Evolutionary conservation across 2,888 invertebrate genomes (phyloP), one percentile per base, ranked within the genome.

Genomic region (Formica aserva): DNA sequence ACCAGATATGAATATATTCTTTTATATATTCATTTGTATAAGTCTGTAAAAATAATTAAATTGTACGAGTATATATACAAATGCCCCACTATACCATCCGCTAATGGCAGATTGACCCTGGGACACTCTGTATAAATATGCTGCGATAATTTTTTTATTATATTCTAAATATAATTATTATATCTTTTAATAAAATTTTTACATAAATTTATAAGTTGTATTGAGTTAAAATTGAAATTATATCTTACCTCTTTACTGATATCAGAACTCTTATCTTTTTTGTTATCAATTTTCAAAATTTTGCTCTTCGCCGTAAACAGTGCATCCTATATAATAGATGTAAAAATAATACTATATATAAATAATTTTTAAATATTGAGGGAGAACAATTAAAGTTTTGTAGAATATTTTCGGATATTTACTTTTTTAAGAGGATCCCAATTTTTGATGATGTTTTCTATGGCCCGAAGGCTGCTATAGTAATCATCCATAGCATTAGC

Each of bases 1-100:
- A 87, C 93, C 92, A 94, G n/a, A 90, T 76, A 60, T 91, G 89
- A 63, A 92, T 52, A n/a, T 52, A 52, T 8, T 52, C 52, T 1
- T 52, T 52, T 6, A 8, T 52, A 52, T 52, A 91, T 66, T 80
- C 71, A 63, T 88, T 82, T 11, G 41, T 32, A 3, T 76, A 45
- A 3, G n/a, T 32, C 84, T 87, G 48, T 29, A 69, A 38, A 26
- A 69, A 66, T 35, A 52, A 38, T 72, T 60, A 57, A 57, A 41
- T 26, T 32, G 26, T 35, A 63, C 8, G 22, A 22, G 1, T 57
- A 52, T 48, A 45, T 48, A 48, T n/a, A 52, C n/a, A 48, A 1
- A 0, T 45, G 13, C 3, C 4, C 2, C 11, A 38, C 2, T 15
- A 1, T 1, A 45, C 4, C 15, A 45, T 4, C 4, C 13, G 13